Percentiles rank a stretch among this genome's conserved stretches.
Conservation (phyloP, 2,888 invertebrate genomes). For the Tricholauxania praeusta region DNA sequence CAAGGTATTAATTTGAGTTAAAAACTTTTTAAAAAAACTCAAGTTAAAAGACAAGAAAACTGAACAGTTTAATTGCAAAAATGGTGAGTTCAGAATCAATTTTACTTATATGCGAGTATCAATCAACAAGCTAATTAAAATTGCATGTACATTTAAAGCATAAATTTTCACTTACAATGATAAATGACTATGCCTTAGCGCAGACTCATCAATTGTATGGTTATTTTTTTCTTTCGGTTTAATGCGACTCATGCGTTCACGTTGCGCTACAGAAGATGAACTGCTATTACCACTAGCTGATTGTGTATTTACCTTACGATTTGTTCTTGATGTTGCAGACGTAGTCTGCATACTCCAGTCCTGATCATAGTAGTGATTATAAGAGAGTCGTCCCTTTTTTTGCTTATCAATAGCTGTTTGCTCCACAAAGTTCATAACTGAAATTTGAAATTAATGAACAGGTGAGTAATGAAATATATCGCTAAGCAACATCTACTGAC, state of each 20-base stretch:
- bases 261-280: conserved; percentile 43
- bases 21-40: too few relatives aligned
- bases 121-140: neutral
- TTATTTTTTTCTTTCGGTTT: conserved; percentile 61
- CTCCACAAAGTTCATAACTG: conserved; percentile 47
- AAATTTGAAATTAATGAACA: too few relatives aligned
- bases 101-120: too few relatives aligned
- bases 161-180: conserved; percentile 67
- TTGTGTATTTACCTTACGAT: conserved; percentile 44
- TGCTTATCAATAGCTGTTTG: conserved; percentile 33
- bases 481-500: too few relatives aligned
- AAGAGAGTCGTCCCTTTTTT: conserved; percentile 46
- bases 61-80: neutral
- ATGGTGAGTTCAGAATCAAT: too few relatives aligned
- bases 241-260: conserved; percentile 60
- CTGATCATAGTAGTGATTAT: conserved; percentile 64
- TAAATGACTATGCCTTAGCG: too few relatives aligned
- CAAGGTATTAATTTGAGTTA: too few relatives aligned
- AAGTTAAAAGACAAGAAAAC: too few relatives aligned
- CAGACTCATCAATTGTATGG: conserved; percentile 55
- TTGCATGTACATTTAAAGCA: conserved; percentile 6
- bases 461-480: too few relatives aligned
- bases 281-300: conserved; percentile 39
- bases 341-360: conserved; percentile 56
- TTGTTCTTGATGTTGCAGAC: conserved; percentile 44